Base-by-base conservation (phyloP, 2,113 vertebrate genomes). In the Prochilodus magdalenae region DNA sequence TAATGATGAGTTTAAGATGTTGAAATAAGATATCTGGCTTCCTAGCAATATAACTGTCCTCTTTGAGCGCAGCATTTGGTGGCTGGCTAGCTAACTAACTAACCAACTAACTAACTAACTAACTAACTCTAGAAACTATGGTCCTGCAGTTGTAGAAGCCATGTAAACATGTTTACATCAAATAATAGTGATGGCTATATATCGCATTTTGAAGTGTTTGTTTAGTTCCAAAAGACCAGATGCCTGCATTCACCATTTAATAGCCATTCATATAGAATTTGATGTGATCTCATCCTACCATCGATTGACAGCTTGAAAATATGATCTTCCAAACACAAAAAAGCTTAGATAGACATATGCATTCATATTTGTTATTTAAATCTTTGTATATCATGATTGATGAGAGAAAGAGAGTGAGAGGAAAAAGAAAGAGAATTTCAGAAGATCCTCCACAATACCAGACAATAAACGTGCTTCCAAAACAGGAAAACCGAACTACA, bases 391-490 rank as follows among this genome's bases (percentile, higher is more conserved):
- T 3, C 11, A n/a, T 51, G 44, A 3, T 75, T 30, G 27, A 7
- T 16, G 22, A 67, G n/a, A n/a, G n/a, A n/a, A n/a, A n/a, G n/a
- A n/a, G n/a, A n/a, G n/a, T n/a, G n/a, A n/a, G n/a, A n/a, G n/a
- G n/a, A n/a, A n/a, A n/a, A n/a, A n/a, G n/a, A n/a, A n/a, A n/a
- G n/a, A n/a, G n/a, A n/a, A n/a, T n/a, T n/a, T n/a, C n/a, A n/a
- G n/a, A 26, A 63, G 59, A 77, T 49, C 1, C 49, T 76, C 18
- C 40, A 76, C 22, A 76, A 69, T 29, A 65, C n/a, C 10, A 69
- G 30, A 59, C 30, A 70, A 44, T 44, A 20, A 15, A 71, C n/a
- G 22, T 26, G 57, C 53, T 53, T 67, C n/a, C 22, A 72, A 36
- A 77, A 82, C 66, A 63, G 66, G 29, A 40, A n/a, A 63, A 13